These are phyloP conservation scores for Oligia latruncula DNA, from an alignment of 2,888 invertebrate genomes.

Conservation along the genomic window DNA sequence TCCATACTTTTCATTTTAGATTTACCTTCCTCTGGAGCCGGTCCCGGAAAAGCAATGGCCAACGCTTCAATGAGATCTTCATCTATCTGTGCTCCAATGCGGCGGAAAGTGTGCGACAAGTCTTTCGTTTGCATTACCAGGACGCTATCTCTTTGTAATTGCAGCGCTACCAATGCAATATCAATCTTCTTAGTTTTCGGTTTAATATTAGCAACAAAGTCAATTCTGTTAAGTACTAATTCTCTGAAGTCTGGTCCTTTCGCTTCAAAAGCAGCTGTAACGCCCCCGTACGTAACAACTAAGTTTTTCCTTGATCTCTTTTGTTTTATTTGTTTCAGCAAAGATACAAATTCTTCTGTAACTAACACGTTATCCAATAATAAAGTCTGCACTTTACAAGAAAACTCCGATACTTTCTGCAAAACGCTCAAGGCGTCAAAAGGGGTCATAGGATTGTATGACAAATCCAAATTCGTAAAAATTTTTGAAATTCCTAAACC, in stretches of 20 bases:
- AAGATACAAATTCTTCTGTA: conserved; percentile 67
- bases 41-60: conserved; percentile 71
- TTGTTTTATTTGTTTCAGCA: conserved; percentile 65
- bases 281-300: conserved; percentile 74
- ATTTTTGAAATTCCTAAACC: conserved; percentile 72
- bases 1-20: conserved; percentile 74
- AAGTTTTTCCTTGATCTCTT: conserved; percentile 69
- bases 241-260: conserved; percentile 74
- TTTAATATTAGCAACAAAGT: conserved; percentile 73
- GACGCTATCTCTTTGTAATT: conserved; percentile 73
- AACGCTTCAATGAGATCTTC: conserved; percentile 75
- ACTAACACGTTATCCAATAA: conserved; percentile 78
- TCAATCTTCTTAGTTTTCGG: conserved; percentile 72
- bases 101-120: conserved; percentile 63
- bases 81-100: conserved; percentile 69
- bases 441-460: conserved; percentile 77
- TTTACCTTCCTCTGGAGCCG: conserved; percentile 41
- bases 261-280: conserved; percentile 60
- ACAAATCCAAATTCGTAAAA: conserved; percentile 75
- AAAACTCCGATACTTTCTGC: conserved; percentile 66
- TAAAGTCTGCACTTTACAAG: conserved; percentile 73
- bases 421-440: conserved; percentile 74
- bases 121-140: conserved; percentile 69
- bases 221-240: conserved; percentile 76
- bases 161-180: conserved; percentile 73